These are phyloP conservation scores for Cyprinodon tularosa DNA, from an alignment of 2,113 vertebrate species.

Conservation along the genomic window DNA sequence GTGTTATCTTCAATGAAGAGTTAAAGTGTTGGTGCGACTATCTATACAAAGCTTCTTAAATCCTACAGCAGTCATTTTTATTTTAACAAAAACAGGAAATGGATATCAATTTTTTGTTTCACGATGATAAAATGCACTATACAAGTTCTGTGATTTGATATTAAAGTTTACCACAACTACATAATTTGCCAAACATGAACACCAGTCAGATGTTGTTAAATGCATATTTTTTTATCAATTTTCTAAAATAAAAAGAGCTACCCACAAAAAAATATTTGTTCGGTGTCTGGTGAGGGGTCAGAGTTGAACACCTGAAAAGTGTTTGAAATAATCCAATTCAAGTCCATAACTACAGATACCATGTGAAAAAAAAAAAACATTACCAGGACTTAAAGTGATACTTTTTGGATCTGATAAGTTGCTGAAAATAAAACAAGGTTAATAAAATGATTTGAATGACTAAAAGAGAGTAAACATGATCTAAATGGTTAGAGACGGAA, in stretches of 20 bases:
- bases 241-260: no score
- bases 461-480: background rate
- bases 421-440: constrained; percentile 7
- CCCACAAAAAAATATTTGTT: no score
- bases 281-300: background rate
- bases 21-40: no score
- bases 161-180: background rate
- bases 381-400: constrained; percentile 15
- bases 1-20: no score
- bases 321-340: background rate
- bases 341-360: no score
- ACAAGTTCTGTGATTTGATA: background rate
- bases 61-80: no score
- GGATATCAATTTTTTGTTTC: background rate
- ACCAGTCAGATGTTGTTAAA: no score
- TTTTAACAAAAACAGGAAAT: no score
- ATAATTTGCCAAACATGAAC: no score
- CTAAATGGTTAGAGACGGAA: constrained; percentile 44
- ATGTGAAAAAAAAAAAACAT: background rate
- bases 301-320: background rate
- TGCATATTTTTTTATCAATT: no score
- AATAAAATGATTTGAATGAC: background rate
- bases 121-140: background rate
- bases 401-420: constrained; percentile 3
- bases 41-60: no score